Evolutionary conservation across 2,888 invertebrate genomes (phyloP).

Genomic region (Trimorus sp.): DNA sequence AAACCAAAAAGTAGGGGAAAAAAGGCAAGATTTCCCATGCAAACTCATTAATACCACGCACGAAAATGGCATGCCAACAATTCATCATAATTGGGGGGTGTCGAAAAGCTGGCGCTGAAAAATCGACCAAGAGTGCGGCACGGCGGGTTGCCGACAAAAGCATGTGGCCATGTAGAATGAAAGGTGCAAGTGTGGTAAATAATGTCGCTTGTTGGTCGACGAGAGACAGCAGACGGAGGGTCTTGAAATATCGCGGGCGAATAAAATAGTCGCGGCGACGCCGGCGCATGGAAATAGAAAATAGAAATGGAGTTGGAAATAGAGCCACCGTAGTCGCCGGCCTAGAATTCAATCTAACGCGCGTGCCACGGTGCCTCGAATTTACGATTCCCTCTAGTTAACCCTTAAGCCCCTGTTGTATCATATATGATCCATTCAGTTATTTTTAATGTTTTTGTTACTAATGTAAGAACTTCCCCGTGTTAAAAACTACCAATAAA

Average conservation of each 20-base stretch:
- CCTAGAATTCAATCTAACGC: constrained; percentile 75
- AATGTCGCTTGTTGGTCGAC: constrained; percentile 44
- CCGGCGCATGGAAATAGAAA: constrained; percentile 76
- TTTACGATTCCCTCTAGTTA: constrained; percentile 54
- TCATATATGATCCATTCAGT: too few relatives aligned
- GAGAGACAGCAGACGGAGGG: constrained; percentile 55
- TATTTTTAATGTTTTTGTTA: too few relatives aligned
- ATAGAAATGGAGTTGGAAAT: constrained; percentile 77
- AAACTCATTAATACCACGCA: too few relatives aligned
- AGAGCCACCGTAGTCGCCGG: constrained; percentile 74
- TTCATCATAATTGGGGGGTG: too few relatives aligned
- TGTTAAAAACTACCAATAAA: background rate
- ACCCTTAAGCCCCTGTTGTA: too few relatives aligned
- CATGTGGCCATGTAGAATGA: constrained; percentile 26
- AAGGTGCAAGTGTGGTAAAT: constrained; percentile 48
- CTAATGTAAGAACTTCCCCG: too few relatives aligned
- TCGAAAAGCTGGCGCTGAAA: too few relatives aligned
- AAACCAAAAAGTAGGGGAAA: too few relatives aligned
- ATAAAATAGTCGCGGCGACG: constrained; percentile 77
- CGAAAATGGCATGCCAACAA: too few relatives aligned
- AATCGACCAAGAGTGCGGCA: too few relatives aligned
- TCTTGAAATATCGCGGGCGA: constrained; percentile 80
- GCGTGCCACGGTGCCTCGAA: constrained; percentile 65
- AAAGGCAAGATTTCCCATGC: too few relatives aligned
- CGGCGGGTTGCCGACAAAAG: background rate